A percentile compares a stretch with the other conserved stretches of the same genome.
These are phyloP conservation scores for Pseudomugil tenellus DNA, from an alignment of 2,797 vertebrate species.

Conservation along the genomic window DNA sequence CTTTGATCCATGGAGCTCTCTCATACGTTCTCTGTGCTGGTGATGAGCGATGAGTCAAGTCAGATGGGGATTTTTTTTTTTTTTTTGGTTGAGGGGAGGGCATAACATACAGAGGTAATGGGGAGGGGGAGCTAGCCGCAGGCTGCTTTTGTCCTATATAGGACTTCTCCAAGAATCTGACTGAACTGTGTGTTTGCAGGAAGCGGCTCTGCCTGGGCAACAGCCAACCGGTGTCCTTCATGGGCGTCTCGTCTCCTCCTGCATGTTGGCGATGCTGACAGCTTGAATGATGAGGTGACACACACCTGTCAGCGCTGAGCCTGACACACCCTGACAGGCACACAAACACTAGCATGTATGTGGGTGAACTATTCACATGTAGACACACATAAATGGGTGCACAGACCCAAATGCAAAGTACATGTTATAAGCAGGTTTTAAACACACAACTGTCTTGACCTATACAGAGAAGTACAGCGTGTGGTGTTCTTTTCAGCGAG, in stretches of 20 bases:
- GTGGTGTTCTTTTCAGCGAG: slow-evolving; percentile 8
- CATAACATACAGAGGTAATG: slow-evolving; percentile 66
- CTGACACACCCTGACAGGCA: slow-evolving; percentile 55
- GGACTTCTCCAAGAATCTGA: slow-evolving; percentile 58
- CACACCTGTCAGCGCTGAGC: slow-evolving; percentile 73
- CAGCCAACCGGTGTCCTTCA: slow-evolving; percentile 67
- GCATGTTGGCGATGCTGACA: slow-evolving; percentile 64
- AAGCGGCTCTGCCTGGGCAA: slow-evolving; percentile 62
- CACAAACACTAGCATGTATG: slow-evolving; percentile 19
- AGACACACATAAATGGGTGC: background rate
- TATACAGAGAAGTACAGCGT: slow-evolving; percentile 2
- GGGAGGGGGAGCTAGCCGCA: slow-evolving; percentile 58
- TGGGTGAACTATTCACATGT: slow-evolving; percentile 4
- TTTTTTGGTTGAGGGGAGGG: slow-evolving; percentile 27
- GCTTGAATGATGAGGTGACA: slow-evolving; percentile 75
- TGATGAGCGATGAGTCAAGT: slow-evolving; percentile 78
- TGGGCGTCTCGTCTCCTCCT: slow-evolving; percentile 53
- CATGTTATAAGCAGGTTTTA: slow-evolving; percentile 6
- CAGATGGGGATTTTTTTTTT: slow-evolving; percentile 61
- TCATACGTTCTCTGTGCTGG: slow-evolving; percentile 48
- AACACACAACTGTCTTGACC: slow-evolving; percentile 22
- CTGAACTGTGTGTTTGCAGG: slow-evolving; percentile 50
- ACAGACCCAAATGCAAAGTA: slow-evolving; percentile 23
- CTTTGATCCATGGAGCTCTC: slow-evolving; percentile 74
- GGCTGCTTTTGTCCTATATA: slow-evolving; percentile 80